A percentile compares a stretch with the other conserved stretches of the same genome.
Conservation (phyloP, 2,797 vertebrate genomes). For the Atherinosoma microstoma region DNA sequence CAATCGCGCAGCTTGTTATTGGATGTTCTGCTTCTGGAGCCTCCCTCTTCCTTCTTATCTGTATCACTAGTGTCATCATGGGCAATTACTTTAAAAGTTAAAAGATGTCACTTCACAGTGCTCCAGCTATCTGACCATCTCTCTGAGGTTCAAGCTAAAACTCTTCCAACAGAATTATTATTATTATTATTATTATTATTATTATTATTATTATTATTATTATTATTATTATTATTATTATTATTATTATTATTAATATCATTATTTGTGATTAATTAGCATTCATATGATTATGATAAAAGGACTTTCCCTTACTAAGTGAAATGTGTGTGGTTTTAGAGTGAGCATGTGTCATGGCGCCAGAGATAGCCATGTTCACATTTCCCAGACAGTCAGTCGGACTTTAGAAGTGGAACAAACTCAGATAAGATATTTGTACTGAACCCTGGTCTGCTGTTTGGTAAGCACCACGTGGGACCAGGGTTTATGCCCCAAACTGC, state of each 20-base stretch:
- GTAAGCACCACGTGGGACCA: slow-evolving; percentile 15
- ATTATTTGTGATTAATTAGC: background rate
- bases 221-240: background rate
- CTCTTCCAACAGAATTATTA: background rate
- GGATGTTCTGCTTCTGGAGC: slow-evolving; percentile 59
- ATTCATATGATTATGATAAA: background rate
- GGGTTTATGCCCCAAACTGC: slow-evolving; percentile 19
- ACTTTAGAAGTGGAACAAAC: slow-evolving; percentile 19
- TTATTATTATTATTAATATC: background rate
- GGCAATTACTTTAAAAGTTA: background rate
- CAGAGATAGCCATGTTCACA: slow-evolving; percentile 1
- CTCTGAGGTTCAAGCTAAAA: background rate
- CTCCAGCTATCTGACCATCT: background rate
- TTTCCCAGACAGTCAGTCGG: background rate
- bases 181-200: background rate
- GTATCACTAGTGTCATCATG: slow-evolving; percentile 11
- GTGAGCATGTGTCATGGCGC: slow-evolving; percentile 4
- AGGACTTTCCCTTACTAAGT: background rate
- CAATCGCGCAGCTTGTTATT: slow-evolving; percentile 72
- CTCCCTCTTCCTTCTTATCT: slow-evolving; percentile 52
- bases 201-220: background rate
- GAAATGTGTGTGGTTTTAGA: background rate
- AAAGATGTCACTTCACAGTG: background rate
- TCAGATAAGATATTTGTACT: slow-evolving; percentile 46
- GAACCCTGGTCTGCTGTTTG: slow-evolving; percentile 45